A percentile compares a stretch with the other conserved stretches of the same genome.
Evolutionary conservation across 2,888 invertebrate species (phyloP).

Genomic region (Plebejus melissa): DNA sequence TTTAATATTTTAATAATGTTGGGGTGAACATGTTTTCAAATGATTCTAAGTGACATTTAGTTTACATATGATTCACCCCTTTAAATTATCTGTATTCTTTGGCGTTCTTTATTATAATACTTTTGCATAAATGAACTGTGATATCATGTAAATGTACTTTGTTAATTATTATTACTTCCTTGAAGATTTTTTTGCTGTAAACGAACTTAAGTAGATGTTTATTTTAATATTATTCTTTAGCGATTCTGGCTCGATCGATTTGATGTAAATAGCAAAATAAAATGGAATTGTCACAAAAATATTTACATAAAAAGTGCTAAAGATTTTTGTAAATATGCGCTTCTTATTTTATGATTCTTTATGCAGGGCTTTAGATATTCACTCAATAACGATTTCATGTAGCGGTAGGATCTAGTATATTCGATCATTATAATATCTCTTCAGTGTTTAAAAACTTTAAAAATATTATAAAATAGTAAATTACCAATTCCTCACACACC

Average conservation of each 20-base stretch:
- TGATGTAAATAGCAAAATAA: constrained; percentile 58
- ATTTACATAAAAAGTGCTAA: constrained; percentile 47
- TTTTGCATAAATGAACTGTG: constrained; percentile 79
- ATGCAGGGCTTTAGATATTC: constrained; percentile 19
- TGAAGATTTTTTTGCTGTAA: constrained; percentile 48
- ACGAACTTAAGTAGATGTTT: constrained; percentile 40
- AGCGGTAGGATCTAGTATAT: constrained; percentile 20
- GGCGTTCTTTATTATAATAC: constrained; percentile 47
- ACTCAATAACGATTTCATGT: constrained; percentile 16
- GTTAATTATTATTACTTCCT: constrained; percentile 63
- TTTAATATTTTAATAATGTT: neutral
- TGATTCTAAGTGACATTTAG: neutral
- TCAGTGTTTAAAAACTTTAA: constrained; percentile 10
- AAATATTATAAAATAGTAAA: constrained; percentile 28
- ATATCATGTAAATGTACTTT: constrained; percentile 74
- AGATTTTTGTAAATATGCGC: constrained; percentile 68
- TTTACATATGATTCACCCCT: constrained; percentile 34
- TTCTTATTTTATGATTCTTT: constrained; percentile 38
- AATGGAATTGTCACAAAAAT: constrained; percentile 68
- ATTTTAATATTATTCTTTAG: constrained; percentile 37
- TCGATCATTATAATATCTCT: constrained; percentile 10
- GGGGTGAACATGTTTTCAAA: neutral
- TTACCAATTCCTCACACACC: constrained; percentile 29
- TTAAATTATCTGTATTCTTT: constrained; percentile 42
- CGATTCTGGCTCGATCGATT: constrained; percentile 53